A percentile compares a stretch with the other conserved stretches of the same genome.
Conservation (phyloP, 2,113 vertebrate genomes). For the Tylochromis polylepis region DNA sequence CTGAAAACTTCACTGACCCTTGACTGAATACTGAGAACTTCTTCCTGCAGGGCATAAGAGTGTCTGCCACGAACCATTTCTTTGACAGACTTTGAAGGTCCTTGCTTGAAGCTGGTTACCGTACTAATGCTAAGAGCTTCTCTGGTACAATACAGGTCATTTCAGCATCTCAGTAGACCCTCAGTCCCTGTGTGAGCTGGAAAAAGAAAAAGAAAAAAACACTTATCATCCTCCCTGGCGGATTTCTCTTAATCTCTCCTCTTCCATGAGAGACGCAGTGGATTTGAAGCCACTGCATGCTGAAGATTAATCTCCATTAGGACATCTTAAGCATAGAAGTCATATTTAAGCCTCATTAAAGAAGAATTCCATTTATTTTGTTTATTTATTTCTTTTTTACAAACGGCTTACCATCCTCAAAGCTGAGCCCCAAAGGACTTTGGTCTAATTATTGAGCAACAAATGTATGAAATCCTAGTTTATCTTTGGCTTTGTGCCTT, state of each 20-base stretch:
- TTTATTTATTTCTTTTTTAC: not conserved
- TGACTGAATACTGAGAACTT: not conserved
- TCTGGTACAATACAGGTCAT: not conserved
- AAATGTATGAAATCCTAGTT: constrained; percentile 25
- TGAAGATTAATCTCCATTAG: constrained; percentile 57
- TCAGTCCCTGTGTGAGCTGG: not conserved
- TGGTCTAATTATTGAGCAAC: constrained; percentile 33
- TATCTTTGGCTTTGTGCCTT: not conserved
- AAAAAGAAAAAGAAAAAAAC: not conserved
- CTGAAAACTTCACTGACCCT: constrained; percentile 8
- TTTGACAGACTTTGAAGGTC: constrained; percentile 29
- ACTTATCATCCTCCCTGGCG: constrained; percentile 32
- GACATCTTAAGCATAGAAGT: constrained; percentile 42
- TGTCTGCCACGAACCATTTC: constrained; percentile 23
- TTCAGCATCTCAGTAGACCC: not conserved
- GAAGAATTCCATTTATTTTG: constrained; percentile 31
- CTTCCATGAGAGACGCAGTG: constrained; percentile 10
- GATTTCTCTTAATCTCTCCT: constrained; percentile 48
- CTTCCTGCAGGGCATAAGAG: not conserved
- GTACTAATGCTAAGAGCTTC: constrained; percentile 21
- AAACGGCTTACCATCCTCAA: not conserved
- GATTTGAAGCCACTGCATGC: constrained; percentile 24
- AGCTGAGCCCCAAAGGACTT: constrained; percentile 3
- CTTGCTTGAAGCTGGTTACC: constrained; percentile 22
- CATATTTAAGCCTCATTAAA: constrained; percentile 52